Evolutionary conservation across 2,113 vertebrate genomes (phyloP).

Genomic region (Menidia beryllina): DNA sequence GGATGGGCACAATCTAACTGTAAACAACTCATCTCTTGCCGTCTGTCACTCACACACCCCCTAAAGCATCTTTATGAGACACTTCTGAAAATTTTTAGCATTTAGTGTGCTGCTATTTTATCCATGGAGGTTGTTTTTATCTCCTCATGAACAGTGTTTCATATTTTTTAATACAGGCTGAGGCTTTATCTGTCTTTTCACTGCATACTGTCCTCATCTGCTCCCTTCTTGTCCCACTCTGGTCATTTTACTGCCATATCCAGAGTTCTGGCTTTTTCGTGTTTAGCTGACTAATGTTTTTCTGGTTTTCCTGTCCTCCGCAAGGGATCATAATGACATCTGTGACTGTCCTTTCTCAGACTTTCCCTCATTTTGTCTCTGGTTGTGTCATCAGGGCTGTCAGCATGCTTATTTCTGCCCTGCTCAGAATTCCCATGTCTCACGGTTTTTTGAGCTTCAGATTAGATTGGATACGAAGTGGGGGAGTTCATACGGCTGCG

Average conservation of each 20-base stretch:
- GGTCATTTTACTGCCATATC: not conserved
- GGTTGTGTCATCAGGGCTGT: constrained; percentile 3
- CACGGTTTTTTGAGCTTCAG: constrained; percentile 42
- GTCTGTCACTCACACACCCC: not conserved
- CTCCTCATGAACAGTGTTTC: not conserved
- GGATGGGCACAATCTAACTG: constrained; percentile 28
- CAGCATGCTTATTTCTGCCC: constrained; percentile 5
- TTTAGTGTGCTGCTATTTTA: not conserved
- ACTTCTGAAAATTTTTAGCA: not conserved
- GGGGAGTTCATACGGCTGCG: constrained; percentile 32
- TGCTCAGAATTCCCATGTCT: constrained; percentile 20
- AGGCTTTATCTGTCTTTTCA: not conserved
- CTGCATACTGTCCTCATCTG: not conserved
- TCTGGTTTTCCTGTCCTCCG: not conserved
- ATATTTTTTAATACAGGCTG: not conserved
- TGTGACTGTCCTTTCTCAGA: not conserved
- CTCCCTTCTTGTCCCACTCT: not conserved
- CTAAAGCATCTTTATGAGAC: constrained; percentile 3
- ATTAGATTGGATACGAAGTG: constrained; percentile 43
- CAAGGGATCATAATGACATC: not conserved
- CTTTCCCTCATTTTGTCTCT: not conserved
- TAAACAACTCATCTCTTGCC: constrained; percentile 7
- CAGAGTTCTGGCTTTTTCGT: constrained; percentile 4
- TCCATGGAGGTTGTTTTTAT: not conserved
- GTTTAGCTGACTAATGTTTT: not conserved